Evolutionary conservation across 2,888 invertebrate genomes (phyloP).

Genomic region (Stenoptilia bipunctidactyla): DNA sequence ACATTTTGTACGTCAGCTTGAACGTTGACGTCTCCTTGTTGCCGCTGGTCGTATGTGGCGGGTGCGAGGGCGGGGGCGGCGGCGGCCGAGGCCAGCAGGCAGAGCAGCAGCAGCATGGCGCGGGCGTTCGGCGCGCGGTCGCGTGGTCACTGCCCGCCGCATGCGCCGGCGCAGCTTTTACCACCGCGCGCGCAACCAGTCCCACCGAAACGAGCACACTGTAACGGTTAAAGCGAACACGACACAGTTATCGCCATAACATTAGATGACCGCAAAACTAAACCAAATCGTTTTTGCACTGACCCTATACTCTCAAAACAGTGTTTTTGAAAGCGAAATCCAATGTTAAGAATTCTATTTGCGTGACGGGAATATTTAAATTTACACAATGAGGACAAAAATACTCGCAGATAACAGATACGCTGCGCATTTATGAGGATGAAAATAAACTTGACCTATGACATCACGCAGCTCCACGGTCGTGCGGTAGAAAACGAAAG

Average conservation of each 20-base stretch:
- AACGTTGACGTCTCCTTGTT: conserved; percentile 82
- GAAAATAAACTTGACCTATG: no score
- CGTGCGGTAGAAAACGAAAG: no score
- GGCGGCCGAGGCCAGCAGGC: conserved; percentile 31
- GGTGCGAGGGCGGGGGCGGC: conserved; percentile 38
- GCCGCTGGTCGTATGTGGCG: conserved; percentile 76
- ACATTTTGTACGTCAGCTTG: conserved; percentile 82
- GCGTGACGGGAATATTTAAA: no score
- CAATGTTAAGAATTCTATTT: no score
- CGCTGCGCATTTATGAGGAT: no score
- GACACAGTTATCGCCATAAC: background rate
- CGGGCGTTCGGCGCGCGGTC: conserved; percentile 27
- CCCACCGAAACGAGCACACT: conserved; percentile 56
- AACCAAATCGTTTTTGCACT: no score
- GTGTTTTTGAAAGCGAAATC: no score
- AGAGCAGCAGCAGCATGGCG: conserved; percentile 42
- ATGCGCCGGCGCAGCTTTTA: conserved; percentile 55
- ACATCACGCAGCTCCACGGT: no score
- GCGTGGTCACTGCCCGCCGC: conserved; percentile 32
- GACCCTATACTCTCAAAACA: no score
- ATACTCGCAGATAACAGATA: no score
- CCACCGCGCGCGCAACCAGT: conserved; percentile 52
- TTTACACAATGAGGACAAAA: no score
- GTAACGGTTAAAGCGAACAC: conserved; percentile 46
- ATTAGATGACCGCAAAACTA: background rate